Evolutionary conservation across 2,888 invertebrate genomes (phyloP).

Genomic region (Sarcophaga caerulescens): DNA sequence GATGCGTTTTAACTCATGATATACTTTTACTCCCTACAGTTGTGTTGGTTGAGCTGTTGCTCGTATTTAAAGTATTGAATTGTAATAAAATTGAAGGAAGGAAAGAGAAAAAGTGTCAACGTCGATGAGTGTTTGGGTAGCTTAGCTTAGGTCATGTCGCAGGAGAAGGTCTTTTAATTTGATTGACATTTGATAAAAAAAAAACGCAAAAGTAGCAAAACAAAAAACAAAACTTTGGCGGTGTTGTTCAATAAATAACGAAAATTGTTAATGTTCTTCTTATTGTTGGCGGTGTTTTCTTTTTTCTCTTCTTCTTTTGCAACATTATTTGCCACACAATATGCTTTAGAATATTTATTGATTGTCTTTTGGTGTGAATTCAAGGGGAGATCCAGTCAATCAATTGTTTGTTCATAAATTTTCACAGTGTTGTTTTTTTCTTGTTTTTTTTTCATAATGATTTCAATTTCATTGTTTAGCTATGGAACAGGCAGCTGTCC

Average conservation of each 20-base stretch:
- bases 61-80: slow-evolving; percentile 32
- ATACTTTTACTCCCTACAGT: background rate
- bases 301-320: background rate
- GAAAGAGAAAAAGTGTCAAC: background rate
- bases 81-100: background rate
- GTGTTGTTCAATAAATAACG: slow-evolving; percentile 16
- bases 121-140: background rate
- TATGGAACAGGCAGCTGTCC: background rate
- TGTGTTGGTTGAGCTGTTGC: background rate
- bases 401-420: slow-evolving; percentile 57
- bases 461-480: slow-evolving; percentile 24
- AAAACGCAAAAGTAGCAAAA: background rate
- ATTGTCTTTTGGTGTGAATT: slow-evolving; percentile 31
- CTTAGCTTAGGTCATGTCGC: slow-evolving; percentile 24
- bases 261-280: slow-evolving; percentile 1
- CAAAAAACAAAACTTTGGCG: slow-evolving; percentile 37
- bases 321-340: background rate
- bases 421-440: slow-evolving; percentile 29
- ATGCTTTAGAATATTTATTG: slow-evolving; percentile 6
- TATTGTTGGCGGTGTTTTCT: slow-evolving; percentile 22
- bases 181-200: slow-evolving; percentile 64
- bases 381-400: slow-evolving; percentile 48
- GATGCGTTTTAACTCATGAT: background rate
- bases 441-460: background rate
- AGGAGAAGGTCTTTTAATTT: slow-evolving; percentile 54